phyloP scores from a whole-genome alignment of 2,888 invertebrate genomes.

The Eledona agricola region DNA sequence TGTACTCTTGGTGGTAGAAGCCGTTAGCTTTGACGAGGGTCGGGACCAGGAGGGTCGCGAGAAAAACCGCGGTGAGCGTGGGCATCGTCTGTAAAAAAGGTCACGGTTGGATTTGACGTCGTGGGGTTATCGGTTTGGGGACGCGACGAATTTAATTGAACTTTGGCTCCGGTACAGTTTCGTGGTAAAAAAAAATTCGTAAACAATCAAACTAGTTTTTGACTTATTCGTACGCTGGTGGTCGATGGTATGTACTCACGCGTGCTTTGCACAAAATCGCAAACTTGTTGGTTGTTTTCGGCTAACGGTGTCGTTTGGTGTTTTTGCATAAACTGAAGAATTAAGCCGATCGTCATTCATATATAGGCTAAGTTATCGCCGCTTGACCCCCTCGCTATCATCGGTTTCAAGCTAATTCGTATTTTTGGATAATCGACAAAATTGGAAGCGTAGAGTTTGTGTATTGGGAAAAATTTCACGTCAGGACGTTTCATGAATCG shows the following conservation, averaged over 20 bases:
- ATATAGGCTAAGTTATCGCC: slow-evolving; percentile 34
- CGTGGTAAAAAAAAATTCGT: not conserved
- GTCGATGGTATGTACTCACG: not conserved
- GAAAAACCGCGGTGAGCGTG: not conserved
- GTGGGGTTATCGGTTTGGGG: not conserved
- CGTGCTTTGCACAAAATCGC: too few relatives aligned
- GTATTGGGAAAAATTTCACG: not conserved
- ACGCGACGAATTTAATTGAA: too few relatives aligned
- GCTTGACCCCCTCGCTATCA: slow-evolving; percentile 27
- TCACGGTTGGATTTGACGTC: slow-evolving; percentile 1
- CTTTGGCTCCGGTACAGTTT: not conserved
- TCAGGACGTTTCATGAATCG: too few relatives aligned
- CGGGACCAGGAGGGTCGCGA: slow-evolving; percentile 39
- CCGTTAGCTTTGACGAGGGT: slow-evolving; percentile 53
- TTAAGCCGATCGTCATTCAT: slow-evolving; percentile 19
- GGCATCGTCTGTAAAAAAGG: not conserved
- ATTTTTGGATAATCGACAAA: not conserved
- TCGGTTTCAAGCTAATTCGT: slow-evolving; percentile 1
- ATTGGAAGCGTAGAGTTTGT: too few relatives aligned
- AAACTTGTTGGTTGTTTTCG: too few relatives aligned
- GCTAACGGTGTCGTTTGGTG: too few relatives aligned
- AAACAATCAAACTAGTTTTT: not conserved
- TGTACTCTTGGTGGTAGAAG: slow-evolving; percentile 59
- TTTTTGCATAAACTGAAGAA: slow-evolving; percentile 23
- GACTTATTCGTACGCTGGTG: not conserved